These are phyloP conservation scores for Euzophera pinguis DNA, from an alignment of 2,888 invertebrate genomes.

Conservation along the genomic window DNA sequence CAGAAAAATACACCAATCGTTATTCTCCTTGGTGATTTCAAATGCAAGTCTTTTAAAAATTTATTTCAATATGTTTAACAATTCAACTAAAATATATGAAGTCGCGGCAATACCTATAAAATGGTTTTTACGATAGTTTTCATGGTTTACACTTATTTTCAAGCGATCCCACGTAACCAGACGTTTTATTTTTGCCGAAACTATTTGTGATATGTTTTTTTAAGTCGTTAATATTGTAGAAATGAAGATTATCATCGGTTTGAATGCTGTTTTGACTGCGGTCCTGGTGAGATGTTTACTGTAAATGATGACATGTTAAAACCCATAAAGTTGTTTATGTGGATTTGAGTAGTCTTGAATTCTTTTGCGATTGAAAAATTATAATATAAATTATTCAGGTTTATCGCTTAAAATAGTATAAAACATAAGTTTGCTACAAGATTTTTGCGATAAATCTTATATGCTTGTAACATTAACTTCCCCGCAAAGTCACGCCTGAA, in stretches of 20 bases:
- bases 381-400: too few relatives aligned
- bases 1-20: too few relatives aligned
- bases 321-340: slow-evolving; percentile 8
- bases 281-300: slow-evolving; percentile 1
- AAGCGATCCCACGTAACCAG: slow-evolving; percentile 26
- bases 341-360: neutral
- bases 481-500: too few relatives aligned
- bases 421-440: too few relatives aligned
- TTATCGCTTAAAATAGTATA: too few relatives aligned
- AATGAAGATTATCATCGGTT: neutral
- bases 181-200: slow-evolving; percentile 34
- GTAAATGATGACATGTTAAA: neutral
- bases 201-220: slow-evolving; percentile 6
- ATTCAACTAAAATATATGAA: neutral
- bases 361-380: neutral
- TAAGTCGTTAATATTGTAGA: slow-evolving; percentile 10
- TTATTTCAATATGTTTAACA: too few relatives aligned
- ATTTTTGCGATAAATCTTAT: too few relatives aligned
- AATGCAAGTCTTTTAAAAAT: too few relatives aligned
- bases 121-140: slow-evolving; percentile 43
- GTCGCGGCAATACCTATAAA: slow-evolving; percentile 40
- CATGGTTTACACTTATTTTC: slow-evolving; percentile 43
- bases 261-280: neutral
- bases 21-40: too few relatives aligned
- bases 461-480: too few relatives aligned